Base-by-base conservation (phyloP, 2,113 vertebrate species). In the Dryoscopus gambensis region DNA sequence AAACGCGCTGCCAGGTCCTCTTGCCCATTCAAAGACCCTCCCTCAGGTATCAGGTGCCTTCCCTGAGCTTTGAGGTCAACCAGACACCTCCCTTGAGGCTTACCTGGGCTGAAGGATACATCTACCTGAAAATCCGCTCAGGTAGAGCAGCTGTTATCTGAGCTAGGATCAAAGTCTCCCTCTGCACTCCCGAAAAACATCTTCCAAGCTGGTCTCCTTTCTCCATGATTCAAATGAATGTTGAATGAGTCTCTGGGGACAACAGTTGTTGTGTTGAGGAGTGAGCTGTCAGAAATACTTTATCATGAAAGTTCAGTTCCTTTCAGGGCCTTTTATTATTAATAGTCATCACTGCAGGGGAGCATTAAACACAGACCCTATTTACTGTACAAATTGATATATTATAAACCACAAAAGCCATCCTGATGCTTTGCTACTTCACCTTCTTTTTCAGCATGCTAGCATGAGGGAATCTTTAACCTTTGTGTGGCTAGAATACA, bases 11-110 rank as follows among this genome's bases (percentile, higher is more conserved):
- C 98, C 98, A 98, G 95, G 92, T 96, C 98, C 95, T 77, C 96
- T 92, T 97, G 98, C 96, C 97, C 98, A 97, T 98, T 98, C 98
- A 98, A 98, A 98, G 98, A 98, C 98, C 98, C 98, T 98, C 98
- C 98, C 98, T 98, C 96, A 98, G 98, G 98, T 98, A 98, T 99
- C 99, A 97, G 97, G 97, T 99, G 97, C 98, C 98, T 97, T 98
- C 97, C 97, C 97, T 98, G 97, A 97, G 98, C 98, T 98, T 98
- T 98, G 98, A 99, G 98, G 98, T 98, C 98, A 98, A 98, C 97
- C 97, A 98, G 98, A 99, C 98, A 99, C 98, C 98, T 99, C 99
- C 98, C 98, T 83, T 84, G 98, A 97, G 98, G 97, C 96, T 97
- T 97, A 93, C 97, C 97, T 98, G 98, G 98, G 97, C 97, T 97